Evolutionary conservation across 2,113 vertebrate species (phyloP).

Genomic region (Ondatra zibethicus): DNA sequence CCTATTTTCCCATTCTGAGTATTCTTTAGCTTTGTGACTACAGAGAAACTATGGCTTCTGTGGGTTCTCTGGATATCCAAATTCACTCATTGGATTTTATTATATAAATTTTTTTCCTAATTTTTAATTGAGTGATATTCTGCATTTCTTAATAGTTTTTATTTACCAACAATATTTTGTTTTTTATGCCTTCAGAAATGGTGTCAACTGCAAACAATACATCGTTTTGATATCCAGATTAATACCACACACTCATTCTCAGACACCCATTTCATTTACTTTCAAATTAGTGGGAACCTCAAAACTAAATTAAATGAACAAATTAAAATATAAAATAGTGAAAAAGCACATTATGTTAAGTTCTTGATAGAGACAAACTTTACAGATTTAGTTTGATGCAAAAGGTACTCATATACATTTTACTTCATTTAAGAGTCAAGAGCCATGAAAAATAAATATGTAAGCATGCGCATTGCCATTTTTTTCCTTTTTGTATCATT

Average conservation of each 20-base stretch:
- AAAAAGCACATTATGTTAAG: neutral
- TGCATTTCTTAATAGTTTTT: neutral
- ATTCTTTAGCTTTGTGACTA: neutral
- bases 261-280: neutral
- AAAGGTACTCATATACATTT: neutral
- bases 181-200: neutral
- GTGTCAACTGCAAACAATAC: neutral
- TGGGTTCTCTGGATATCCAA: neutral
- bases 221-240: neutral
- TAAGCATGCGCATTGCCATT: neutral
- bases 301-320: neutral
- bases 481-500: neutral
- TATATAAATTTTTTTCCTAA: neutral
- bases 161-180: constrained; percentile 29
- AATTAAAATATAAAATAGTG: neutral
- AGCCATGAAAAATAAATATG: neutral
- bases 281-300: neutral
- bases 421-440: neutral
- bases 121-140: neutral
- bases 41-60: neutral
- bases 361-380: neutral
- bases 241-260: neutral
- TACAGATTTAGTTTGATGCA: neutral
- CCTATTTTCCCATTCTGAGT: neutral
- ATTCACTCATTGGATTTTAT: neutral